Evolutionary conservation across 2,888 invertebrate species (phyloP).

Genomic region (Meloe dianella): DNA sequence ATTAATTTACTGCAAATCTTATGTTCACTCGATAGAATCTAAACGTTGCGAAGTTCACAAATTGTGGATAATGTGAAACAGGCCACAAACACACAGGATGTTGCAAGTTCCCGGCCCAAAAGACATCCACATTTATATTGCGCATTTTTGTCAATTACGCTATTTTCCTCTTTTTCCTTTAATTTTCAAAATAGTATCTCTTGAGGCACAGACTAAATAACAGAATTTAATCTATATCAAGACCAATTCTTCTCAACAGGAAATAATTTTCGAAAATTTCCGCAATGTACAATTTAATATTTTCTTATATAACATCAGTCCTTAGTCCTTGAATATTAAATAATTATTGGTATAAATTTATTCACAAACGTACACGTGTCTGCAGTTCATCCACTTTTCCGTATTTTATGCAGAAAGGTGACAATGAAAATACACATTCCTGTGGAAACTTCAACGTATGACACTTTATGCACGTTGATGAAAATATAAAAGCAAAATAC

Average conservation of each 20-base stretch:
- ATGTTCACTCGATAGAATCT: background rate
- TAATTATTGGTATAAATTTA: background rate
- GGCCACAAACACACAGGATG: background rate
- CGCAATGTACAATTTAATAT: too few relatives aligned
- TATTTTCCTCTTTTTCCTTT: background rate
- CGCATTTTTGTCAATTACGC: background rate
- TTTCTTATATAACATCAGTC: background rate
- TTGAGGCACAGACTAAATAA: background rate
- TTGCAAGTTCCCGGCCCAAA: background rate
- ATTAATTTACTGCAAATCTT: background rate
- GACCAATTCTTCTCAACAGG: background rate
- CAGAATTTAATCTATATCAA: background rate
- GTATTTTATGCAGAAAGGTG: background rate
- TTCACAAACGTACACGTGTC: background rate
- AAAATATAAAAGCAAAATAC: conserved; percentile 1
- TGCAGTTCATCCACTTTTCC: background rate
- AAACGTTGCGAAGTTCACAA: background rate
- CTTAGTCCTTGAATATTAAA: background rate
- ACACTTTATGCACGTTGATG: background rate
- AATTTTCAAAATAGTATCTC: background rate
- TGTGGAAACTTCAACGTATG: background rate
- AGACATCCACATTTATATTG: background rate
- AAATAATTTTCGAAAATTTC: too few relatives aligned
- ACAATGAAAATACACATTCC: background rate
- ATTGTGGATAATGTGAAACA: background rate